Percentiles rank a stretch among this genome's conserved stretches.
phyloP scores from a whole-genome alignment of 2,888 invertebrate genomes.

The Lydus trimaculatus region DNA sequence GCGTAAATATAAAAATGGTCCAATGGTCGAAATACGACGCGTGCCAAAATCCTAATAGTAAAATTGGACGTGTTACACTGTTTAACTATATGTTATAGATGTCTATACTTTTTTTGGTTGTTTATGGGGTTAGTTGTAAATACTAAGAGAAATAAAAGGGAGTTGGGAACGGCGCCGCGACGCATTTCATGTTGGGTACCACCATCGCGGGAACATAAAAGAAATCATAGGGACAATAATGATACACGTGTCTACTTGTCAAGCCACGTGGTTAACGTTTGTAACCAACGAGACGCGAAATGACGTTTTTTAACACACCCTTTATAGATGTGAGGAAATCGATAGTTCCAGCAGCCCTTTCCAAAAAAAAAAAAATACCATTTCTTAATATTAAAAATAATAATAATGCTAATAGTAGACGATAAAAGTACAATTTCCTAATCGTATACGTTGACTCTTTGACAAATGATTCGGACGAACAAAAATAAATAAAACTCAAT shows the following conservation, averaged over 20 bases:
- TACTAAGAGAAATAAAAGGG: background rate
- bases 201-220: slow-evolving; percentile 53
- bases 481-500: slow-evolving; percentile 22
- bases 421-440: background rate
- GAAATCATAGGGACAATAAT: slow-evolving; percentile 50
- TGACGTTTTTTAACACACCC: slow-evolving; percentile 59
- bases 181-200: slow-evolving; percentile 34
- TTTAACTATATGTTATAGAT: background rate
- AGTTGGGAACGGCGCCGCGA: slow-evolving; percentile 49
- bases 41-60: slow-evolving; percentile 25
- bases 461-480: background rate
- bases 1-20: slow-evolving; percentile 58
- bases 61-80: slow-evolving; percentile 30
- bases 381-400: background rate
- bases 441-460: background rate
- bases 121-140: background rate
- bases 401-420: background rate
- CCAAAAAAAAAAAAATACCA: background rate
- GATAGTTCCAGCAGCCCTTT: slow-evolving; percentile 9
- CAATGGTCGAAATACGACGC: slow-evolving; percentile 31
- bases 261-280: slow-evolving; percentile 56
- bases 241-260: slow-evolving; percentile 54
- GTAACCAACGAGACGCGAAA: slow-evolving; percentile 59
- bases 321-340: slow-evolving; percentile 20
- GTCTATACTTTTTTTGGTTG: background rate